Evolutionary conservation across 2,797 vertebrate species (phyloP).

Genomic region (Lates japonicus): DNA sequence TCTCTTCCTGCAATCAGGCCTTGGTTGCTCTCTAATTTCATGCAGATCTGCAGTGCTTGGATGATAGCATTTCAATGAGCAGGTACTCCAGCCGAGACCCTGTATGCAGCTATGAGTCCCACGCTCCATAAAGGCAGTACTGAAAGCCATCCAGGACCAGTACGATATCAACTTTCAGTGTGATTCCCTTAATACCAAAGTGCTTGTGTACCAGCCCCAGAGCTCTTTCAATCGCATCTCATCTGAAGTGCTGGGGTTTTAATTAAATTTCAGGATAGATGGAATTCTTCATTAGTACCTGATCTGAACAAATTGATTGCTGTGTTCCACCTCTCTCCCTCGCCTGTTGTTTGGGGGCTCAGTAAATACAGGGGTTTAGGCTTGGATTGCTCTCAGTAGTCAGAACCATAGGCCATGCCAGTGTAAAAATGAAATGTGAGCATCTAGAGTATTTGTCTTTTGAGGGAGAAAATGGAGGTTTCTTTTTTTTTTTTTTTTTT

Average conservation of each 20-base stretch:
- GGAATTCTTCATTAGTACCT: slow-evolving; percentile 99
- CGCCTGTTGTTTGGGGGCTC: slow-evolving; percentile 84
- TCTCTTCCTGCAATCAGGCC: slow-evolving; percentile 84
- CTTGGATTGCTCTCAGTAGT: slow-evolving; percentile 81
- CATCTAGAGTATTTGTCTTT: slow-evolving; percentile 83
- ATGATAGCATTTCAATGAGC: slow-evolving; percentile 94
- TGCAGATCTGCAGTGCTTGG: slow-evolving; percentile 87
- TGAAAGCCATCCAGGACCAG: slow-evolving; percentile 99
- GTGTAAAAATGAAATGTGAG: slow-evolving; percentile 82
- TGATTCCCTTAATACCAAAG: slow-evolving; percentile 97
- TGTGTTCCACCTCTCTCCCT: slow-evolving; percentile 91
- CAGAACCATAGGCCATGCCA: slow-evolving; percentile 79
- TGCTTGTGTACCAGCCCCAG: slow-evolving; percentile 97
- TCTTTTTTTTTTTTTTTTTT: slow-evolving; percentile 23
- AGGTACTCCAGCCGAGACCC: slow-evolving; percentile 98
- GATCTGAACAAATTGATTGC: slow-evolving; percentile 99
- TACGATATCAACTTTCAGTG: slow-evolving; percentile 99
- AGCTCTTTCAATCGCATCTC: slow-evolving; percentile 97
- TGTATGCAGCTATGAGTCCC: slow-evolving; percentile 98
- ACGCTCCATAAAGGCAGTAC: slow-evolving; percentile 93
- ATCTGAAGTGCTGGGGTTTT: slow-evolving; percentile 99
- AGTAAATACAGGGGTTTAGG: slow-evolving; percentile 84
- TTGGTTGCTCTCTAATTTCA: slow-evolving; percentile 86
- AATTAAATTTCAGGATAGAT: slow-evolving; percentile 99
- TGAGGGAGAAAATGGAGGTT: slow-evolving; percentile 68